A percentile compares a stretch with the other conserved stretches of the same genome.
These are phyloP conservation scores for Triplophysa dalaica DNA, from an alignment of 2,113 vertebrate genomes.

Conservation along the genomic window DNA sequence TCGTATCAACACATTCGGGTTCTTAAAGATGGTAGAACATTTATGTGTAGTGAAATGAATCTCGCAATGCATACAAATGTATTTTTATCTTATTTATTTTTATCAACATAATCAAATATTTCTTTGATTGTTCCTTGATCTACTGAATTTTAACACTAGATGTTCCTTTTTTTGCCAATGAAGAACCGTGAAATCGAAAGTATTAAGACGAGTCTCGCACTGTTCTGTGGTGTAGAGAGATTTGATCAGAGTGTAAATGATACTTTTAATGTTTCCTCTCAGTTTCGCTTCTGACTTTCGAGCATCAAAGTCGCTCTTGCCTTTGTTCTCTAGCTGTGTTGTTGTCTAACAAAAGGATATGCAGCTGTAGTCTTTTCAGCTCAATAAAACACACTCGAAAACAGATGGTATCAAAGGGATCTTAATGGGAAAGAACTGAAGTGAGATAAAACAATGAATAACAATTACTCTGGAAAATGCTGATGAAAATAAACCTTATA, in stretches of 20 bases:
- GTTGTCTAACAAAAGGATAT: slow-evolving; percentile 29
- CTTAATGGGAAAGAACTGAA: slow-evolving; percentile 28
- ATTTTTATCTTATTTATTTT: no score
- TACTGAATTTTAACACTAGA: neutral
- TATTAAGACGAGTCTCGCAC: neutral
- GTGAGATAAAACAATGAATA: slow-evolving; percentile 39
- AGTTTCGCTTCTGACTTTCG: slow-evolving; percentile 6
- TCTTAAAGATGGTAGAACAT: no score
- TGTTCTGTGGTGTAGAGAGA: neutral
- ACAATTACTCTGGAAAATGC: slow-evolving; percentile 32
- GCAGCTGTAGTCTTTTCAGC: slow-evolving; percentile 18
- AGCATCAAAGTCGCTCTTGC: neutral
- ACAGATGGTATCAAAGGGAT: slow-evolving; percentile 37
- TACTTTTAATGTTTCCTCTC: slow-evolving; percentile 1
- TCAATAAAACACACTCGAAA: slow-evolving; percentile 28
- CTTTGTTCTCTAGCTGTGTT: slow-evolving; percentile 23
- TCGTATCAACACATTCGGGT: no score
- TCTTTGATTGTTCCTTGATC: no score
- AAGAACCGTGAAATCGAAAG: neutral
- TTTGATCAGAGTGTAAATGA: neutral
- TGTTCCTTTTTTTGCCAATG: neutral
- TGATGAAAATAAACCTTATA: slow-evolving; percentile 2
- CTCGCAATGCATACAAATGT: no score
- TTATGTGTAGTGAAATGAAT: no score
- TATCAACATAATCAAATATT: no score